Base-by-base conservation (phyloP, 2,113 vertebrate species). In the Pedionomus torquatus region DNA sequence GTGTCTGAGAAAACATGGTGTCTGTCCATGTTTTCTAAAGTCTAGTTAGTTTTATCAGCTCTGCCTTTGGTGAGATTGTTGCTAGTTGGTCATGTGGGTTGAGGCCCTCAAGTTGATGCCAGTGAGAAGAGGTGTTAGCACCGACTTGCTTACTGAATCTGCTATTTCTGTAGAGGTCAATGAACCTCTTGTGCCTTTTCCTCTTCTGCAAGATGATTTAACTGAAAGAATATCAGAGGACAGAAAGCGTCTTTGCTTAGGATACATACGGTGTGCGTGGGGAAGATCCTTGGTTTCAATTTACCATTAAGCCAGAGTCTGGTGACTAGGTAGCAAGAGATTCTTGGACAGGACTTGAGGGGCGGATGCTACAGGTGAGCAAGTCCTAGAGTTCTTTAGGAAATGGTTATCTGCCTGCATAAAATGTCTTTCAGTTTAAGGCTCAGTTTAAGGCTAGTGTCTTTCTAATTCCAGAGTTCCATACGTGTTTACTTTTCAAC, bases 51-150 rank as follows among this genome's bases (percentile, higher is more conserved):
- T 91, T 39, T 85, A 10, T 68, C 26, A 35, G 19, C 39, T 66
- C 30, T 26, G 17, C 49, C 35, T 79, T 63, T 44, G 55, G 17
- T 78, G 39, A 64, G 26, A 3, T 82, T 48, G 52, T 63, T 93
- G 26, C 41, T 80, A 5, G 5, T 46, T 74, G 28, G 9, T 55
- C 48, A 70, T 33, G 37, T 66, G 35, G 9, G 3, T 8, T 28
- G 57, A 55, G 51, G 46, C 46, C 19, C 2, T 78, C 0, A 0
- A 75, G 43, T 21, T 52, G 23, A 28, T 44, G 17, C 21, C 49
- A 61, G 33, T 0, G 7, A 66, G 51, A 60, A 44, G 64, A 52
- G 57, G 23, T 75, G 69, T 61, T 11, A 68, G 25, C 17, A 2
- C 48, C 87, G 44, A 10, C 46, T 79, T 48, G 35, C 58, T 85